phyloP scores from a whole-genome alignment of 2,797 vertebrate species.

The Momotus momota region DNA sequence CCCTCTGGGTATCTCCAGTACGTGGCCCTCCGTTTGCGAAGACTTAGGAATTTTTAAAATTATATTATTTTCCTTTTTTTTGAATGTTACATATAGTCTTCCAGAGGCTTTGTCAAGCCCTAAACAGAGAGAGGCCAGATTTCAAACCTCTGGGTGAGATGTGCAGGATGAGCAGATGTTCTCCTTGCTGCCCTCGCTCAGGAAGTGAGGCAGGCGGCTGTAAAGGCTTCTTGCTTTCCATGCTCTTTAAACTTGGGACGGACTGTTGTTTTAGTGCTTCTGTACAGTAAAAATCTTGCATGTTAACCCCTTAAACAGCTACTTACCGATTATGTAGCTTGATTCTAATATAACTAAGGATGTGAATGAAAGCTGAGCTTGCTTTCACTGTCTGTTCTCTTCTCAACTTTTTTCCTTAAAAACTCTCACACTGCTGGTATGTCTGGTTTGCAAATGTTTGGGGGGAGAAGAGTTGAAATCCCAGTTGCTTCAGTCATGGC shows the following conservation, averaged over 20 bases:
- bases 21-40: neutral
- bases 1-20: constrained; percentile 6
- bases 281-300: neutral
- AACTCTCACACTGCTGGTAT: neutral
- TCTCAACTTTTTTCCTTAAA: neutral
- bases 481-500: neutral
- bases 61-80: too few species aligned
- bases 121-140: neutral
- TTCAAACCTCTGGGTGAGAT: neutral
- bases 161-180: neutral
- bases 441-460: neutral
- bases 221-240: neutral
- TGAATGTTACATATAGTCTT: neutral
- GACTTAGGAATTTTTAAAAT: neutral
- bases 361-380: neutral
- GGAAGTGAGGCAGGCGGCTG: neutral
- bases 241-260: neutral
- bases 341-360: neutral
- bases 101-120: neutral
- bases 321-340: neutral
- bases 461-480: neutral
- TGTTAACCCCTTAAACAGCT: neutral
- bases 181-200: neutral
- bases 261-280: neutral
- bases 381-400: neutral